Base-by-base conservation (phyloP, 2,113 vertebrate genomes). In the Ptychochromis oligacanthus region DNA sequence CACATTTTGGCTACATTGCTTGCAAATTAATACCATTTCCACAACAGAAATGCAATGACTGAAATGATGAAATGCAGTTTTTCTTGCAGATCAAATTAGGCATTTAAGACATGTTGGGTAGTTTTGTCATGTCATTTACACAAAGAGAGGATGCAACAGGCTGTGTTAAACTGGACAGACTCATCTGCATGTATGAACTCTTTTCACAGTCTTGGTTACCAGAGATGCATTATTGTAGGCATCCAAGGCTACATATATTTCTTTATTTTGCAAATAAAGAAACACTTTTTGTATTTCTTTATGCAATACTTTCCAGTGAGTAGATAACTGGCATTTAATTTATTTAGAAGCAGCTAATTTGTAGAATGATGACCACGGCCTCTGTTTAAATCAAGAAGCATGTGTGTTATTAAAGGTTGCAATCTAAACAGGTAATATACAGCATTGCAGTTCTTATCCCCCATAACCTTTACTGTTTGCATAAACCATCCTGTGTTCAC, bases 171-270 rank as follows among this genome's bases (percentile, higher is more conserved):
- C 43, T 70, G 24, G 43, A 22, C 13, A 43, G 43, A 52, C 43
- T 26, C 65, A 31, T 52, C 43, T 72, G 43, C 72, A 81, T 77
- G 78, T 74, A 87, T n/a, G 0, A 83, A 83, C 22, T 59, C 56
- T 79, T 91, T 80, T 59, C 20, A 7, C 24, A 38, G 49, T 55
- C 59, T 64, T 14, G 22, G 60, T 76, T 59, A 36, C 40, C 49
- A 18, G 83, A 79, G 76, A 82, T 87, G n/a, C 75, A 80, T 86
- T 80, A 88, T 86, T 80, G 20, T 82, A 74, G 55, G 22, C 20
- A 79, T 49, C 26, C 77, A 85, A 75, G 59, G 70, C 77, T 75
- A 83, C 74, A 85, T 82, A 78, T 72, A 54, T 86, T 84, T 86
- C 80, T 85, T 87, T 62, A 38, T 49, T 26, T 72, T 60, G 20